Percentiles rank a stretch among this genome's conserved stretches.
Evolutionary conservation across 2,113 vertebrate species (phyloP).

Genomic region (Myrmophylax atrothorax): DNA sequence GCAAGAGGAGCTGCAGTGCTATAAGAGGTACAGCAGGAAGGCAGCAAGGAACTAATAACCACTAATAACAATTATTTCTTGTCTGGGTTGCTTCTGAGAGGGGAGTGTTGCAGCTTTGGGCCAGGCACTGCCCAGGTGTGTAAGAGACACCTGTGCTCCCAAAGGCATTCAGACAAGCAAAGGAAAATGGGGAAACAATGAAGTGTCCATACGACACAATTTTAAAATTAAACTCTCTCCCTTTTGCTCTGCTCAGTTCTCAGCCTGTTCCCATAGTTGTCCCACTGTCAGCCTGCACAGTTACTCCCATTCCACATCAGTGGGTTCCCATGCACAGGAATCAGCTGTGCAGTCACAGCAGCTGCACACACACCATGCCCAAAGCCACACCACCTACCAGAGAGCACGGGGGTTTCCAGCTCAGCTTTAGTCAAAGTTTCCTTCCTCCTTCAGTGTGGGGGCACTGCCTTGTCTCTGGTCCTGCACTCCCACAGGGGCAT

Average conservation of each 20-base stretch:
- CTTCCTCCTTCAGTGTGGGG: background rate
- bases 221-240: background rate
- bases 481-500: background rate
- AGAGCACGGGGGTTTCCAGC: conserved; percentile 15
- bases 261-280: background rate
- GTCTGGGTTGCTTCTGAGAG: background rate
- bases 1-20: conserved; percentile 92
- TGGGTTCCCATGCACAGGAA: background rate
- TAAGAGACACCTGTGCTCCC: background rate
- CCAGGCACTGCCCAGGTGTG: background rate
- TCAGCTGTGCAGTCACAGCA: background rate
- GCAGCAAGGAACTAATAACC: background rate
- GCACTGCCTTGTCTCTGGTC: fast-evolving
- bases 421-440: background rate
- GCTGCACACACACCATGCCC: background rate
- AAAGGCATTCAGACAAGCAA: background rate
- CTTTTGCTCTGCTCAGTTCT: background rate
- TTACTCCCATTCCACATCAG: background rate
- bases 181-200: background rate
- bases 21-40: conserved; percentile 81
- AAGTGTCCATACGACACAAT: background rate
- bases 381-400: background rate
- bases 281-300: fast-evolving
- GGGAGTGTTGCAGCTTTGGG: background rate
- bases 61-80: background rate